Conservation (phyloP, 2,888 invertebrate genomes). For the Lacanobia oleracea region DNA sequence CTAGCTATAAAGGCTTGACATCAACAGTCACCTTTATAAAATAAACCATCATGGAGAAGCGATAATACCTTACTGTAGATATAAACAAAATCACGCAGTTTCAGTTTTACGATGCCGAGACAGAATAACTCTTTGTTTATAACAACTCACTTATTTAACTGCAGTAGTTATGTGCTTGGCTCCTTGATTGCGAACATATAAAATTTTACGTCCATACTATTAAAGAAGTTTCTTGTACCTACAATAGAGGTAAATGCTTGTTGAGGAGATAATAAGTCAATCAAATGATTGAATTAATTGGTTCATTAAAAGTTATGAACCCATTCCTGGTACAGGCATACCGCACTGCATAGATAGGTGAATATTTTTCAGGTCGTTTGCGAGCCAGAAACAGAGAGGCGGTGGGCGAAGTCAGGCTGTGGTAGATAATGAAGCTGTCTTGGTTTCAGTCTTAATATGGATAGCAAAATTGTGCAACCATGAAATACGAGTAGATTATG, state of each 20-base stretch:
- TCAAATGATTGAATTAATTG: conserved; percentile 23
- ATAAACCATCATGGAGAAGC: background rate
- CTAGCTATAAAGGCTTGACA: background rate
- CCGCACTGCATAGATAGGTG: too few relatives aligned
- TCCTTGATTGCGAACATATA: conserved; percentile 41
- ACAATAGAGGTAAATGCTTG: background rate
- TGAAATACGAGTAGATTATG: too few relatives aligned
- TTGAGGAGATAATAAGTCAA: conserved; percentile 12
- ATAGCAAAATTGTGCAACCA: too few relatives aligned
- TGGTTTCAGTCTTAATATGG: too few relatives aligned
- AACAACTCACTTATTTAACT: conserved; percentile 35
- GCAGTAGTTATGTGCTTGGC: conserved; percentile 21
- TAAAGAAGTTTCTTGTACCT: conserved; percentile 36
- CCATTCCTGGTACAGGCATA: background rate
- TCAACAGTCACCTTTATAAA: background rate
- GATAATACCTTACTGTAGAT: background rate
- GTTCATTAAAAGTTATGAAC: conserved; percentile 14
- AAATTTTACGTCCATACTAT: conserved; percentile 30
- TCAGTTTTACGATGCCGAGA: conserved; percentile 52
- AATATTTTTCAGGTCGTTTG: too few relatives aligned
- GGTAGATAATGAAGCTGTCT: too few relatives aligned
- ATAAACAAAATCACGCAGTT: conserved; percentile 14
- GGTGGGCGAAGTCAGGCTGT: too few relatives aligned
- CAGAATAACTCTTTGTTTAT: conserved; percentile 51
- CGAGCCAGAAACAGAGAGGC: too few relatives aligned